Base-by-base conservation (phyloP, 2,888 invertebrate species). In the Diabrotica balteata region DNA sequence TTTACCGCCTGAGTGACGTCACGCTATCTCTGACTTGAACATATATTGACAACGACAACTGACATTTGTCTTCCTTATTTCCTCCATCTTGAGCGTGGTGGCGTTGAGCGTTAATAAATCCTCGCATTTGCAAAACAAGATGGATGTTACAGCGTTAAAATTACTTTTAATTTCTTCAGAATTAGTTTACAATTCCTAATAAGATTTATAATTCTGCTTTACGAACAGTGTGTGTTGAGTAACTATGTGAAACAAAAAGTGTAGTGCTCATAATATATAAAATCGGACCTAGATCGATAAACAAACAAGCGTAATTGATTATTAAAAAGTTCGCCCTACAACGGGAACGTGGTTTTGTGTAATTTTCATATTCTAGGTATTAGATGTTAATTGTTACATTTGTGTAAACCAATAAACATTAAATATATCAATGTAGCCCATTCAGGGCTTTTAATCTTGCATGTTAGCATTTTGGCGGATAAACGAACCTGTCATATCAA, bases 271-370 rank as follows among this genome's bases (percentile, higher is more conserved):
- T 54, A 59, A 60, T 51, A 66, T 63, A 68, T 51, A 50, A 49
- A 6, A 51, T 22, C 58, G 42, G 52, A 42, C 32, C 17, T 11
- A 58, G 71, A 73, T 73, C 73, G 60, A 72, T 73, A 73, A 72
- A 73, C 66, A 72, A 70, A 71, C 70, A 68, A 70, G 65, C 64
- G 70, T 66, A 68, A 73, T 73, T 73, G 73, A 71, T 73, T 72
- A 46, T 64, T 51, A 64, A 55, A 63, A 64, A 67, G 59, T 59
- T 67, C 63, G 50, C 67, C 67, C 63, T 51, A 32, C 54, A 63
- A 44, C 49, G 52, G 22, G 55, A 65, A 53, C 70, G 63, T 64
- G 68, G 62, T 57, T 66, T 67, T 67, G 43, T 60, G 22, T 67
- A 11, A 22, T 17, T 65, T 45, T 50, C 22, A 43, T 68, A 61